Evolutionary conservation across 2,797 vertebrate species (phyloP).

Genomic region (Paratrypauchen microcephalus): DNA sequence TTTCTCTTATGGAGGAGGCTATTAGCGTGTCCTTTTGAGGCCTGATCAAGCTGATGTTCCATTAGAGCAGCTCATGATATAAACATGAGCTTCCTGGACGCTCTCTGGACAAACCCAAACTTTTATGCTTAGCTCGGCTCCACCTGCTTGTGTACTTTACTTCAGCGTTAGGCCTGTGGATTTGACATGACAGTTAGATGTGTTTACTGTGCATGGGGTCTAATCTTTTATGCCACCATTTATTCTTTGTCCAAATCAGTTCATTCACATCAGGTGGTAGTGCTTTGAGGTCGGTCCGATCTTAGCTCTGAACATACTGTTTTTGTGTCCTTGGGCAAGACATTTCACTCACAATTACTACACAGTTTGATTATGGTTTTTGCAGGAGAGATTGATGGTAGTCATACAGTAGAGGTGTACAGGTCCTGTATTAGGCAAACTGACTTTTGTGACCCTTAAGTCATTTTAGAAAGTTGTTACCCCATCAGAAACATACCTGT

Average conservation of each 20-base stretch:
- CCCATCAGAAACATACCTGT: no score
- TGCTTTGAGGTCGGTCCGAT: neutral
- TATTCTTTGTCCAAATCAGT: neutral
- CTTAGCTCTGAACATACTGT: neutral
- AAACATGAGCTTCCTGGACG: neutral
- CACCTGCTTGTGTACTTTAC: constrained; percentile 69
- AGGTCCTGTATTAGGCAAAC: no score
- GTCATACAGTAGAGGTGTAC: no score
- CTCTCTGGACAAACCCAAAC: constrained; percentile 1
- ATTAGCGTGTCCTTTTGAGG: constrained; percentile 4
- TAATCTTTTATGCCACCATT: no score
- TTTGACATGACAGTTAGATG: neutral
- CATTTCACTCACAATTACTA: no score
- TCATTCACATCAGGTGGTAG: neutral
- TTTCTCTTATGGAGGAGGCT: neutral
- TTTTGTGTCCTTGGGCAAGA: no score
- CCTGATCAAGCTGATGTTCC: constrained; percentile 15
- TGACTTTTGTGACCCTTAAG: no score
- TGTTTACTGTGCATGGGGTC: no score
- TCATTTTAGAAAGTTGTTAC: no score
- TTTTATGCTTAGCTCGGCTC: constrained; percentile 32
- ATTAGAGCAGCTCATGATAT: constrained; percentile 5
- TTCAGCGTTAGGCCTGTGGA: neutral
- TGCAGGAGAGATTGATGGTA: no score
- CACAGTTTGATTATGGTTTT: no score